Conservation (phyloP, 2,113 vertebrate species). For the Cyprinodon brontotheroides region DNA sequence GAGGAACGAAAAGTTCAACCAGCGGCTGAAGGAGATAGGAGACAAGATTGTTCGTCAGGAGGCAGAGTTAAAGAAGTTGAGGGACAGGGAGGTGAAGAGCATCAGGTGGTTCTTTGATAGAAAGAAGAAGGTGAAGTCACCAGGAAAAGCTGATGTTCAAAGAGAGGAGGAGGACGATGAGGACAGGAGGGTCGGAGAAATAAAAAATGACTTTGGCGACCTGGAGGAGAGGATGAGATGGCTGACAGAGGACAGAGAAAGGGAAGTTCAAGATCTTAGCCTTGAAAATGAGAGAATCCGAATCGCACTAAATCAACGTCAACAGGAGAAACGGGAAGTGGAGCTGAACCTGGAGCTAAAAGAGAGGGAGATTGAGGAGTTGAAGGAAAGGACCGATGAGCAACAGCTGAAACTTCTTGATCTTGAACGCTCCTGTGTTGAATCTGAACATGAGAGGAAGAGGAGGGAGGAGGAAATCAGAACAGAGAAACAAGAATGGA, state of each 20-base stretch:
- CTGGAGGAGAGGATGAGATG: constrained; percentile 74
- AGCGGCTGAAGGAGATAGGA: constrained; percentile 64
- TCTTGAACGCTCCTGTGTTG: constrained; percentile 41
- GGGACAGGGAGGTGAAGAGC: constrained; percentile 75
- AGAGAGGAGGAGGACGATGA: constrained; percentile 70
- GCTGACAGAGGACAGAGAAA: constrained; percentile 76
- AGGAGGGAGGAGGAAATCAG: constrained; percentile 27
- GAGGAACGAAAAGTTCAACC: constrained; percentile 69
- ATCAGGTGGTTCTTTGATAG: constrained; percentile 75
- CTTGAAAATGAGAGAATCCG: constrained; percentile 60
- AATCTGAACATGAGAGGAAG: constrained; percentile 51
- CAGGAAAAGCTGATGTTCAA: constrained; percentile 49
- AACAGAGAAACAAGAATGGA: constrained; percentile 25
- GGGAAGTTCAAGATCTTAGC: constrained; percentile 73
- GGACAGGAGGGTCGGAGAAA: constrained; percentile 26
- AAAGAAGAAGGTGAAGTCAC: constrained; percentile 70
- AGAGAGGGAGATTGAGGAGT: constrained; percentile 70
- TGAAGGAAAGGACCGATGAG: constrained; percentile 69
- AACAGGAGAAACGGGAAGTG: constrained; percentile 36
- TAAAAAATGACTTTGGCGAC: constrained; percentile 59
- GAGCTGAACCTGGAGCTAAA: constrained; percentile 54
- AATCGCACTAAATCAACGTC: constrained; percentile 34
- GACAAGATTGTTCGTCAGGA: constrained; percentile 75
- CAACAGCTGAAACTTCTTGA: constrained; percentile 71
- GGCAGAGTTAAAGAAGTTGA: constrained; percentile 70